Percentiles rank a stretch among this genome's conserved stretches.
phyloP scores from a whole-genome alignment of 2,888 invertebrate species.

The Papilio protenor region DNA sequence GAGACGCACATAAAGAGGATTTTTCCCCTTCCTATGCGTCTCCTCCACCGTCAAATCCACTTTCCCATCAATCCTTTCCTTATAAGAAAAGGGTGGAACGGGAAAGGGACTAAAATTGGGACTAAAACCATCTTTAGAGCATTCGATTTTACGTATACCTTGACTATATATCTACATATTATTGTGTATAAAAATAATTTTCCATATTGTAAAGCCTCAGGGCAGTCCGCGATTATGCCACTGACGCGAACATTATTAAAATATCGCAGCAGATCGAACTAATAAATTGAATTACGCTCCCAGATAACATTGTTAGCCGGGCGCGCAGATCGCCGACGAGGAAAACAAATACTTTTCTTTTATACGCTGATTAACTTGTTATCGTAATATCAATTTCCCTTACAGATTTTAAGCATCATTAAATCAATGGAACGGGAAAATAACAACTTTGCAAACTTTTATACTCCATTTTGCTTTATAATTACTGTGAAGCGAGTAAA shows the following conservation, averaged over 20 bases:
- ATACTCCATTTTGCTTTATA: background rate
- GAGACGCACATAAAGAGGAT: too few relatives aligned
- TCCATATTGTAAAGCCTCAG: slow-evolving; percentile 1
- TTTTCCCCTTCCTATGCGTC: too few relatives aligned
- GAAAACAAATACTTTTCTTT: slow-evolving; percentile 38
- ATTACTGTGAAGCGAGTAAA: background rate
- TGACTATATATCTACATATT: background rate
- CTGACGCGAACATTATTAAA: slow-evolving; percentile 38
- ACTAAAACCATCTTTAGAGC: background rate
- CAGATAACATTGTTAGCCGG: slow-evolving; percentile 34
- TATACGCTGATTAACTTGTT: slow-evolving; percentile 39
- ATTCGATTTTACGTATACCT: background rate
- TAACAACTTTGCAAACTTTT: background rate
- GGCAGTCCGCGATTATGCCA: slow-evolving; percentile 10
- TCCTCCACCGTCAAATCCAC: too few relatives aligned
- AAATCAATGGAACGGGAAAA: background rate
- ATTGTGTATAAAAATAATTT: background rate
- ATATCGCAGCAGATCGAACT: slow-evolving; percentile 41
- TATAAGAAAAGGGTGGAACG: too few relatives aligned
- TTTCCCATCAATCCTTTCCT: too few relatives aligned
- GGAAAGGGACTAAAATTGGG: too few relatives aligned
- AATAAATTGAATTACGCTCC: slow-evolving; percentile 41
- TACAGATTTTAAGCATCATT: slow-evolving; percentile 28
- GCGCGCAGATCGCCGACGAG: slow-evolving; percentile 20
- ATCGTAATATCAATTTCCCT: slow-evolving; percentile 39